A percentile compares a stretch with the other conserved stretches of the same genome.
These are phyloP conservation scores for Pseudochirops corinnae DNA, from an alignment of 2,797 vertebrate genomes.

Conservation along the genomic window DNA sequence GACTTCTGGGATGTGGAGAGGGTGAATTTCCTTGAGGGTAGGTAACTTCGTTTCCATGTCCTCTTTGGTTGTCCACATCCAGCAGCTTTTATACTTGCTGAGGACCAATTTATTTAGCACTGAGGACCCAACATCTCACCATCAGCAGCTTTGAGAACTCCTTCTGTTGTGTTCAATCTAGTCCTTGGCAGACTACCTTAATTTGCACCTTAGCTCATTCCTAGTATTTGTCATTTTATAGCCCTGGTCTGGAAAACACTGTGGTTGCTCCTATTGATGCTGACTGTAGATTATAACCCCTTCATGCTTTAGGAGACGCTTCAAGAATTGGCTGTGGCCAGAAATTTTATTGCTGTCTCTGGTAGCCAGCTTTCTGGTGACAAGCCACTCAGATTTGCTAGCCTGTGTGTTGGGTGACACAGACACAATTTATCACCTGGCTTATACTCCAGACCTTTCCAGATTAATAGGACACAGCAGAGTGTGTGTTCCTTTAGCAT, in stretches of 20 bases:
- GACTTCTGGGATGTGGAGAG: neutral
- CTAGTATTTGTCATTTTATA: neutral
- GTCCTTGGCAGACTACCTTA: neutral
- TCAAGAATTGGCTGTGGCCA: neutral
- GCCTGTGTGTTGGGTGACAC: neutral
- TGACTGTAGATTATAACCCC: neutral
- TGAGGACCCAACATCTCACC: neutral
- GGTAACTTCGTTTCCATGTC: neutral
- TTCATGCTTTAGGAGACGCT: neutral
- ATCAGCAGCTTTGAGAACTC: neutral
- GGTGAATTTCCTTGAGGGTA: neutral
- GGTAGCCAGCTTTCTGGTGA: neutral
- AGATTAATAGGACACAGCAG: neutral
- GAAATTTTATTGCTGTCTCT: neutral
- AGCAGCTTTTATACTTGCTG: neutral
- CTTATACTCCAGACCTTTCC: neutral
- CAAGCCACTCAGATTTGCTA: neutral
- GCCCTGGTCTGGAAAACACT: neutral
- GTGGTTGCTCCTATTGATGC: neutral
- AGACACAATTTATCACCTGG: neutral
- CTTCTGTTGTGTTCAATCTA: neutral
- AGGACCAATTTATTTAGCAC: neutral
- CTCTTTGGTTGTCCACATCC: neutral
- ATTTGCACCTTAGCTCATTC: neutral
- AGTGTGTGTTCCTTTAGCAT: neutral